Evolutionary conservation across 2,797 vertebrate species (phyloP).

Genomic region (Leptatherina wallacei): DNA sequence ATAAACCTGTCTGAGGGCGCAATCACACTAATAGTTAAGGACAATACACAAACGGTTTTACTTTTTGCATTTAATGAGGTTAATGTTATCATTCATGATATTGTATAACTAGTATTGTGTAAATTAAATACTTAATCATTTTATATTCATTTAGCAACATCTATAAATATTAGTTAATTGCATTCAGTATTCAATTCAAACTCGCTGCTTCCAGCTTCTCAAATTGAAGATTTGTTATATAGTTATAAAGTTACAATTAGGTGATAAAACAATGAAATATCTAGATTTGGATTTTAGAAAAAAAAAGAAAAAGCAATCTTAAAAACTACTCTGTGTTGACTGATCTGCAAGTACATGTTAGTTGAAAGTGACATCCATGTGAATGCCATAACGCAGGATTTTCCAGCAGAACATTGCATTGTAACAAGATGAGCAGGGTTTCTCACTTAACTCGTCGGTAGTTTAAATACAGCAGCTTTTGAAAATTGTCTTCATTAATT

Average conservation of each 20-base stretch:
- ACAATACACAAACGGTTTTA: neutral
- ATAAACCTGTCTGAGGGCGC: slow-evolving; percentile 39
- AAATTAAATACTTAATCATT: neutral
- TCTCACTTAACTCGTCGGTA: neutral
- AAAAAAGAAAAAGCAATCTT: neutral
- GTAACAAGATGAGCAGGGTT: neutral
- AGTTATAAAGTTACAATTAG: neutral
- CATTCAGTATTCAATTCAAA: neutral
- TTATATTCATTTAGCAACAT: neutral
- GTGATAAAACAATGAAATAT: neutral
- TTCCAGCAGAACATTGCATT: neutral
- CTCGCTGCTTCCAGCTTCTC: neutral
- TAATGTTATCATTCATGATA: neutral
- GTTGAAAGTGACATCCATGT: neutral
- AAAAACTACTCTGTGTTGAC: neutral
- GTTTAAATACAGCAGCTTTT: neutral
- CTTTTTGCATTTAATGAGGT: neutral
- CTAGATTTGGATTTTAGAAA: neutral
- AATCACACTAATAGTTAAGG: slow-evolving; percentile 32
- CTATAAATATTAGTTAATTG: neutral
- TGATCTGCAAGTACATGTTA: neutral
- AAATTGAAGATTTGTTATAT: neutral
- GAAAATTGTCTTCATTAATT: neutral
- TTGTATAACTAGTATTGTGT: neutral
- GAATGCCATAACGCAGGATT: neutral